These are phyloP conservation scores for Trididemnum nubilum DNA, from an alignment of 23 tunicate species.

Conservation along the genomic window DNA sequence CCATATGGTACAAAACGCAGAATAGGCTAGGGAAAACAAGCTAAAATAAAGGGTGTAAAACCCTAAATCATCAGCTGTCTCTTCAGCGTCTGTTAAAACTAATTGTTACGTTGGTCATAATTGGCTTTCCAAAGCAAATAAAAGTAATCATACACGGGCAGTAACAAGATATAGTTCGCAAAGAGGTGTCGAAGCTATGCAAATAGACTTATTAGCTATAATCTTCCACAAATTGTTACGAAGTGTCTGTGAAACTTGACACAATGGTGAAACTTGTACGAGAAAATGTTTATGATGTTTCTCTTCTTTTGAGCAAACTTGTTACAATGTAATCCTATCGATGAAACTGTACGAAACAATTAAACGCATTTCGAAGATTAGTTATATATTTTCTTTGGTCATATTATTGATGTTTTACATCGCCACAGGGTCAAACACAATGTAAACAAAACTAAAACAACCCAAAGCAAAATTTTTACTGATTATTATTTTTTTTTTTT, in stretches of 20 bases:
- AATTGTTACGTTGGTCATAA: neutral
- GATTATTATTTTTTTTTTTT: no score
- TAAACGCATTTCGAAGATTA: no score
- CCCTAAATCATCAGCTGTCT: neutral
- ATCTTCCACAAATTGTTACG: neutral
- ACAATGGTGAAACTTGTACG: neutral
- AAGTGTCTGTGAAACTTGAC: neutral
- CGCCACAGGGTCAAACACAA: no score
- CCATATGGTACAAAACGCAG: neutral
- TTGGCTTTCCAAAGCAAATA: neutral
- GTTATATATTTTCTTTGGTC: no score
- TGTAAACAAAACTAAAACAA: no score
- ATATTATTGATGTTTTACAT: no score
- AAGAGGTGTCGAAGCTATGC: neutral
- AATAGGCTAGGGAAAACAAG: neutral
- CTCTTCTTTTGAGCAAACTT: no score
- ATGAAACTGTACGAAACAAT: no score
- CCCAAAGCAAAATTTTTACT: no score
- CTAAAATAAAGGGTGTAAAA: neutral
- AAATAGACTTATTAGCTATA: neutral
- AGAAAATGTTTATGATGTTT: no score
- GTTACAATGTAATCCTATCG: no score
- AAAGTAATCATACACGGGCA: neutral
- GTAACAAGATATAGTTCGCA: neutral
- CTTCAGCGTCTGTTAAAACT: no score